These are phyloP conservation scores for Anthophora plumipes DNA, from an alignment of 2,888 invertebrate genomes.

Conservation along the genomic window DNA sequence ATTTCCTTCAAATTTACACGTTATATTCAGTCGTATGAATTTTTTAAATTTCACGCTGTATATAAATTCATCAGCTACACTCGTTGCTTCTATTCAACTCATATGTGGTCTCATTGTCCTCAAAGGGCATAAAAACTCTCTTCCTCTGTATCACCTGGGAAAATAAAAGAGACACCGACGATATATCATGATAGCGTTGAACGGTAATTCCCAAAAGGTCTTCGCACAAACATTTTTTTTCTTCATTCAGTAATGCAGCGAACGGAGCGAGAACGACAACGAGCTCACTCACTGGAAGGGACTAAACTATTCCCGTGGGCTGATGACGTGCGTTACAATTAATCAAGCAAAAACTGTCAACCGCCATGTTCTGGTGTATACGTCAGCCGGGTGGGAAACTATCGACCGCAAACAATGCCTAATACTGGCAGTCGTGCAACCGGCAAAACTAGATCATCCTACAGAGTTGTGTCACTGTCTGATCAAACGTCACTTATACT, in stretches of 20 bases:
- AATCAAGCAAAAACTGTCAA: constrained; percentile 80
- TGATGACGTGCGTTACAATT: constrained; percentile 72
- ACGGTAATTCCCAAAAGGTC: not conserved
- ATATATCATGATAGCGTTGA: not conserved
- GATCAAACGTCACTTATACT: constrained; percentile 31
- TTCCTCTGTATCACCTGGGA: not conserved
- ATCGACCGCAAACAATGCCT: constrained; percentile 77
- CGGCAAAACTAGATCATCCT: constrained; percentile 67
- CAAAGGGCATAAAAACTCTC: too few relatives aligned
- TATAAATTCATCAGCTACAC: too few relatives aligned
- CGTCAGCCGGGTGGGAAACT: constrained; percentile 72
- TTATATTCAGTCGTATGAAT: too few relatives aligned
- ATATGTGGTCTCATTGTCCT: too few relatives aligned
- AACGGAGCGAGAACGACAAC: constrained; percentile 6
- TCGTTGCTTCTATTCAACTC: too few relatives aligned
- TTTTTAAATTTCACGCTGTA: too few relatives aligned
- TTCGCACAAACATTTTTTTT: constrained; percentile 12
- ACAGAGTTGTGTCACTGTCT: constrained; percentile 51
- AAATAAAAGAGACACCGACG: not conserved
- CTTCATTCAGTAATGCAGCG: not conserved
- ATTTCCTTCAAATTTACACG: too few relatives aligned
- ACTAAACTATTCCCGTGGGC: constrained; percentile 57
- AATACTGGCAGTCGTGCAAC: constrained; percentile 49
- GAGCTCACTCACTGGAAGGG: constrained; percentile 11
- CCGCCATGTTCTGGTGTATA: constrained; percentile 71